phyloP scores from a whole-genome alignment of 1,140 invertebrate genomes.

The Temnothorax curvispinosus region DNA sequence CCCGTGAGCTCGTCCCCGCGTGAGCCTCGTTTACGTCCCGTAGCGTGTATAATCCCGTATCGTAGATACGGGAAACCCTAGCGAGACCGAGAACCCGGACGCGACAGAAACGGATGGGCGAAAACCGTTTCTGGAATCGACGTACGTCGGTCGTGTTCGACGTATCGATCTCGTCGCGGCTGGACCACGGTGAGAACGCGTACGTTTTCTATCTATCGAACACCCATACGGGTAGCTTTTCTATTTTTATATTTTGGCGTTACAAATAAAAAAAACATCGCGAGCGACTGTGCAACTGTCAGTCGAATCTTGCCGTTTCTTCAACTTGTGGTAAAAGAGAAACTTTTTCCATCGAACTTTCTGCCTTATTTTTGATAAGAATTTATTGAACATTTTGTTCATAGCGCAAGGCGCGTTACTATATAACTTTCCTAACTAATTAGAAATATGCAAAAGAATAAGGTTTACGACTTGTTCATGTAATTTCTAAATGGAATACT shows the following conservation, averaged over 20 bases:
- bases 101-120: neutral
- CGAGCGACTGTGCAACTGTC: neutral
- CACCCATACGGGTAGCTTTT: neutral
- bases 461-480: neutral
- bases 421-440: neutral
- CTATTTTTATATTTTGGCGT: constrained; percentile 2
- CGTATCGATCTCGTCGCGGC: constrained; percentile 50
- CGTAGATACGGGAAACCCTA: neutral
- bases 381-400: neutral
- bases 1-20: neutral
- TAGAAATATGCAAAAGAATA: constrained; percentile 10
- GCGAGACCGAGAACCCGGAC: neutral
- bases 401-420: neutral
- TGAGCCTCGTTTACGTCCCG: neutral
- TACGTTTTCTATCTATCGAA: constrained; percentile 32
- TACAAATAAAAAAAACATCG: neutral
- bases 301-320: neutral
- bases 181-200: constrained; percentile 1
- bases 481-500: constrained; percentile 19
- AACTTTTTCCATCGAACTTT: neutral
- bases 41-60: constrained; percentile 21
- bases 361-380: neutral
- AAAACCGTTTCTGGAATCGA: constrained; percentile 47
- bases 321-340: neutral
- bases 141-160: constrained; percentile 43